Evolutionary conservation across 2,888 invertebrate species (phyloP).

Genomic region (Tetragnatha montana): DNA sequence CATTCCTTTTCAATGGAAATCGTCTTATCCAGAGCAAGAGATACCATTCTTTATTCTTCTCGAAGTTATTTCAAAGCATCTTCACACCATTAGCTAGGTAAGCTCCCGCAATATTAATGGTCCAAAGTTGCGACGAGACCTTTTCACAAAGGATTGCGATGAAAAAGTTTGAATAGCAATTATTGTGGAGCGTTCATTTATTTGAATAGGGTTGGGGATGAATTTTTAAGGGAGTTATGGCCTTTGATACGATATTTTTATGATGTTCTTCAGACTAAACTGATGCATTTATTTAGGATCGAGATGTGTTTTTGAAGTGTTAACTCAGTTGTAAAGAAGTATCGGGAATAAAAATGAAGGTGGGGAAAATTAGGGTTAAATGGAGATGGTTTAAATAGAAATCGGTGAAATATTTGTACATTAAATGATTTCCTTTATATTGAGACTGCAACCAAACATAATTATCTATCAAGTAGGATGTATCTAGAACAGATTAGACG

Average conservation of each 20-base stretch:
- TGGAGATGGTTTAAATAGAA: too few species aligned
- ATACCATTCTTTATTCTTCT: constrained; percentile 22
- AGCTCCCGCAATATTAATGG: constrained; percentile 15
- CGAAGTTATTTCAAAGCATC: constrained; percentile 22
- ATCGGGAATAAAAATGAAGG: too few species aligned
- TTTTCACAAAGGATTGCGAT: neutral
- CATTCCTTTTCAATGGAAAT: constrained; percentile 44
- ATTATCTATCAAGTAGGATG: too few species aligned
- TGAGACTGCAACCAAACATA: too few species aligned
- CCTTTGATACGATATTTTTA: neutral
- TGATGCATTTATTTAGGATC: neutral
- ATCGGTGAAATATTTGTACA: too few species aligned
- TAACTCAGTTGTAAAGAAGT: too few species aligned
- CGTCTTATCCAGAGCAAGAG: constrained; percentile 26
- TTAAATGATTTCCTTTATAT: too few species aligned
- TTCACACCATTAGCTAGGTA: neutral
- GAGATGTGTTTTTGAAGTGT: too few species aligned
- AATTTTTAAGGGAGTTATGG: neutral
- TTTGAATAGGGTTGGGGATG: neutral
- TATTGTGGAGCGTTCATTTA: neutral
- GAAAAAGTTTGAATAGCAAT: neutral
- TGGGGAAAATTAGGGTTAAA: too few species aligned
- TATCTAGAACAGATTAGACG: too few species aligned
- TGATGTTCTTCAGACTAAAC: neutral
- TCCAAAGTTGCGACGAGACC: neutral